These are phyloP conservation scores for Microdon myrmicae DNA, from an alignment of 2,888 invertebrate genomes.

Conservation along the genomic window DNA sequence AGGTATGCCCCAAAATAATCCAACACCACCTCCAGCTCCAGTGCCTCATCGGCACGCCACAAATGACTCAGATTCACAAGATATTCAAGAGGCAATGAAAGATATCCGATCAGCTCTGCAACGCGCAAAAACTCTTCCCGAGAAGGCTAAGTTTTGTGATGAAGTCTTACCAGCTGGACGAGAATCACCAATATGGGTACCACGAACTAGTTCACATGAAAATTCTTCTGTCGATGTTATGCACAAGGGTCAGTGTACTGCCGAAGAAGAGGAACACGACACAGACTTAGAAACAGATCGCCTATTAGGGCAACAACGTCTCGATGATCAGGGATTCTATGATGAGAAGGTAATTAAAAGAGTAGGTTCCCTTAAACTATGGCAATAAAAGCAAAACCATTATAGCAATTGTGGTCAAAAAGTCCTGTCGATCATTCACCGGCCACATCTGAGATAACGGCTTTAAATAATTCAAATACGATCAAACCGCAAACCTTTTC, in stretches of 20 bases:
- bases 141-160: constrained; percentile 63
- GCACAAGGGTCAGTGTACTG: constrained; percentile 53
- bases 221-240: constrained; percentile 44
- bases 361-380: neutral
- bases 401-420: constrained; percentile 59
- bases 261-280: constrained; percentile 87
- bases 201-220: constrained; percentile 56
- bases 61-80: constrained; percentile 72
- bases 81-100: constrained; percentile 75
- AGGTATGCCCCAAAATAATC: constrained; percentile 62
- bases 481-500: constrained; percentile 61
- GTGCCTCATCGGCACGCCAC: constrained; percentile 63
- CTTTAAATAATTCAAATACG: constrained; percentile 55
- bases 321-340: constrained; percentile 90
- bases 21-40: constrained; percentile 72
- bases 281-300: constrained; percentile 98
- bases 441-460: constrained; percentile 55
- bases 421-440: constrained; percentile 57
- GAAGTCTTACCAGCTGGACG: constrained; percentile 62
- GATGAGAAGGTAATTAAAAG: constrained; percentile 71
- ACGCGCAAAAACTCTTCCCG: constrained; percentile 65
- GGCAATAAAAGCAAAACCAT: neutral
- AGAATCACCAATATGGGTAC: constrained; percentile 66
- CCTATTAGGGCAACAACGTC: constrained; percentile 90
- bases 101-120: constrained; percentile 85